These are phyloP conservation scores for Silurus asotus DNA, from an alignment of 2,113 vertebrate genomes.

Conservation along the genomic window DNA sequence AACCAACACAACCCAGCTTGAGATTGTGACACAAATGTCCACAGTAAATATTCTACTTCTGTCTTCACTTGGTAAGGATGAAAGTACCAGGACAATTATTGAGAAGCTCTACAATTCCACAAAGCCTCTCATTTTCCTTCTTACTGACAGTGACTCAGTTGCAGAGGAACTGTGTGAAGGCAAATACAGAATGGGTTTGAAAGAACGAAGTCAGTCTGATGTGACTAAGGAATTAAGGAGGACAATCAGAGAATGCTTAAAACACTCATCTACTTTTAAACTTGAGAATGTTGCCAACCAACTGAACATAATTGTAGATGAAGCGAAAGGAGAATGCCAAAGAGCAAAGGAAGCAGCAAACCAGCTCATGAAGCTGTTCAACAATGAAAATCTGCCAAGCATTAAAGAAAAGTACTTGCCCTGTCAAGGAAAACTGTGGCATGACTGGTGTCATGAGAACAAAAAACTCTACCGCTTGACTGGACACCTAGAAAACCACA, in stretches of 20 bases:
- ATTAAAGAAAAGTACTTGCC: constrained; percentile 26
- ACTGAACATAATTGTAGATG: constrained; percentile 7
- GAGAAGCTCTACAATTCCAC: constrained; percentile 43
- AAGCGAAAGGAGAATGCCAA: constrained; percentile 14
- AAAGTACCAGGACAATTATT: constrained; percentile 49
- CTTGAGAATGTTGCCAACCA: constrained; percentile 27
- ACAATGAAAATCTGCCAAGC: not conserved
- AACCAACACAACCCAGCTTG: not conserved
- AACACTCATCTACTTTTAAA: constrained; percentile 22
- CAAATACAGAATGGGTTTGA: constrained; percentile 62
- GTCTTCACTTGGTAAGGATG: constrained; percentile 40
- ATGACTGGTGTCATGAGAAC: constrained; percentile 34
- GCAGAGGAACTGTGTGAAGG: not conserved
- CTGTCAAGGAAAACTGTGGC: constrained; percentile 31
- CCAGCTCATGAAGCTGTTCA: constrained; percentile 14
- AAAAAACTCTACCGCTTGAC: constrained; percentile 60
- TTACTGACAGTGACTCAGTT: constrained; percentile 49
- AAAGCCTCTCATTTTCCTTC: constrained; percentile 65
- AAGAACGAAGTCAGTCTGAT: constrained; percentile 66
- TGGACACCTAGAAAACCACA: constrained; percentile 59
- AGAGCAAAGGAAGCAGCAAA: constrained; percentile 27
- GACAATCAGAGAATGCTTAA: constrained; percentile 57
- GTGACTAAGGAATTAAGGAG: constrained; percentile 59
- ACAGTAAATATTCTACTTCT: constrained; percentile 65
- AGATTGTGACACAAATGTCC: constrained; percentile 56